Base-by-base conservation (phyloP, 2,797 vertebrate genomes). In the Micromesistius poutassou region DNA sequence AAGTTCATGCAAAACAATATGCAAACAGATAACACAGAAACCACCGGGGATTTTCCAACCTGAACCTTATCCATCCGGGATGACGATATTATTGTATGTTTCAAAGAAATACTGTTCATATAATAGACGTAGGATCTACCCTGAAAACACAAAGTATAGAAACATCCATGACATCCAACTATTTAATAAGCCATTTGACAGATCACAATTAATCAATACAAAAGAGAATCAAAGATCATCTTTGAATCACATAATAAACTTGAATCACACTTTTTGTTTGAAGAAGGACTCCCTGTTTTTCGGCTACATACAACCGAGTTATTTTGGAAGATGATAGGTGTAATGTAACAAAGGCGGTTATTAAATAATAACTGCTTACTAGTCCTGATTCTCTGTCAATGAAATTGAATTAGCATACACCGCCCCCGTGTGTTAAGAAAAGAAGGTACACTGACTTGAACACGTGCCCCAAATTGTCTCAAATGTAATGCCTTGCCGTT, bases 341-440 rank as follows among this genome's bases (percentile, higher is more conserved):
- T 25, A n/a, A 62, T 25, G n/a, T 10, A 25, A 62, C 55, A 62
- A 25, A 62, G n/a, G 22, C 25, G 55, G 16, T 62, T 62, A 3
- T 62, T 62, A 62, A 62, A 62, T 62, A 62, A 62, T 62, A 25
- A 62, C 5, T 50, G 66, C 8, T 16, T 36, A 35, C 66, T 16
- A 33, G 22, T 25, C 12, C 68, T 19, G 10, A 12, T 71, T 28
- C 10, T 5, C 28, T 30, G 13, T 71, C 12, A 14, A 13, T 10
- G 38, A 72, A 31, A 30, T 76, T 79, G 71, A 30, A 36, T 78
- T 14, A 35, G 40, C 5, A 28, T 4, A 42, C 28, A 74, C 42
- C 80, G 89, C 80, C 87, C 16, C 36, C 91, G 88, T 19, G 76
- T 91, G 92, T 83, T 12, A 0, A 77, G 40, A 30, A 35, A 16